These are phyloP conservation scores for Formica selysi DNA, from an alignment of 1,140 invertebrate species.

Conservation along the genomic window DNA sequence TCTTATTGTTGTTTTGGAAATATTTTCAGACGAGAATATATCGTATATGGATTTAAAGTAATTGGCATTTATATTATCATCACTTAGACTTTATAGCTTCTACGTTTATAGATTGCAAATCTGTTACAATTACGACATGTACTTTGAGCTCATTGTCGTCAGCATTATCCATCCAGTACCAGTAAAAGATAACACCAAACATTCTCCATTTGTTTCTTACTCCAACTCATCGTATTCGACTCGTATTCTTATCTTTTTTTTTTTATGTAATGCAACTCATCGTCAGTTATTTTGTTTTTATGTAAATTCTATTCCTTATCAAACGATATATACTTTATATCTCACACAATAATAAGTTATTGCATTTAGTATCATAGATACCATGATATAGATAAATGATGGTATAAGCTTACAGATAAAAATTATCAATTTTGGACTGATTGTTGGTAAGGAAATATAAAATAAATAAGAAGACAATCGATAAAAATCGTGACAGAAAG, in stretches of 20 bases:
- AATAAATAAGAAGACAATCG: neutral
- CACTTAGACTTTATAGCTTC: neutral
- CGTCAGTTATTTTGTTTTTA: neutral
- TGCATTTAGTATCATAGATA: neutral
- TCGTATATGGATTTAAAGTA: constrained; percentile 9
- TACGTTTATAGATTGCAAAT: neutral
- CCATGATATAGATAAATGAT: neutral
- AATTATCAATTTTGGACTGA: neutral
- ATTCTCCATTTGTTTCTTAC: neutral
- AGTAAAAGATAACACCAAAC: constrained; percentile 16
- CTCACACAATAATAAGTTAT: neutral
- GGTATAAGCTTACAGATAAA: neutral
- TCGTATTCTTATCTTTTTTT: neutral
- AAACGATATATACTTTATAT: neutral
- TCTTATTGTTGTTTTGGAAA: neutral
- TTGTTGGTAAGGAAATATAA: neutral
- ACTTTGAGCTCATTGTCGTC: constrained; percentile 26
- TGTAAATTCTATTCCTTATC: neutral
- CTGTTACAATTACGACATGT: neutral
- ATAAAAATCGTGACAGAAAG: neutral
- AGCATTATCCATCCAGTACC: constrained; percentile 16
- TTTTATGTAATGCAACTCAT: neutral
- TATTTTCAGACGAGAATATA: neutral
- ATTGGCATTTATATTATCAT: neutral
- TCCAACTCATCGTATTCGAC: neutral